phyloP scores from a whole-genome alignment of 2,797 vertebrate genomes.

The Jordanella pulchra region DNA sequence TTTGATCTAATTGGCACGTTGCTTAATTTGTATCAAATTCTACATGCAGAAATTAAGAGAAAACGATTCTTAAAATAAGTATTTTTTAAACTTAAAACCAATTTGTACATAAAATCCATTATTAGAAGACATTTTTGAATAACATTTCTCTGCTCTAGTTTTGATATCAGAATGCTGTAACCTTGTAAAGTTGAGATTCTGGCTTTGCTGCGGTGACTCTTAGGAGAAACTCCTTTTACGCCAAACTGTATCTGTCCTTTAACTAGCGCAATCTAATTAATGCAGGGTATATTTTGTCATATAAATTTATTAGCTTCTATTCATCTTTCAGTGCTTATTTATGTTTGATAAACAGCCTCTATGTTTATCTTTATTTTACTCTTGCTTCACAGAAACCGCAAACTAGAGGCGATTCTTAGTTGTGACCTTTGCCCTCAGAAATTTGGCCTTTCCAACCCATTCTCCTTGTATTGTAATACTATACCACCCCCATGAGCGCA shows the following conservation, averaged over 20 bases:
- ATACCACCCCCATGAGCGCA: conserved; percentile 55
- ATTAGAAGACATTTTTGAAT: conserved; percentile 83
- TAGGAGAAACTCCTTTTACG: not conserved
- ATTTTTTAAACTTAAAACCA: conserved; percentile 85
- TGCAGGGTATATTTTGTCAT: conserved; percentile 37
- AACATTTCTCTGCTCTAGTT: conserved; percentile 69
- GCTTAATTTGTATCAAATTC: conserved; percentile 80
- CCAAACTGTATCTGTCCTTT: too few relatives aligned
- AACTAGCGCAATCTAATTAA: conserved; percentile 2
- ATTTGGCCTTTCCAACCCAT: conserved; percentile 65
- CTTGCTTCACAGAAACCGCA: conserved; percentile 65
- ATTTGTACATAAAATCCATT: conserved; percentile 85
- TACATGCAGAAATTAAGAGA: conserved; percentile 68
- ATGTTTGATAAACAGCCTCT: conserved; percentile 44
- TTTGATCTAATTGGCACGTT: conserved; percentile 67
- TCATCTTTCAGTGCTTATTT: conserved; percentile 31
- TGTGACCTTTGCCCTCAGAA: conserved; percentile 72
- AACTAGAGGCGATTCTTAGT: conserved; percentile 73
- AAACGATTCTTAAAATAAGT: conserved; percentile 77
- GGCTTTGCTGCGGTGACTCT: conserved; percentile 80
- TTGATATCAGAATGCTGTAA: conserved; percentile 86
- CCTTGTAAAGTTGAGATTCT: conserved; percentile 82
- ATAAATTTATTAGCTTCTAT: conserved; percentile 40
- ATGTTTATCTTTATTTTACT: conserved; percentile 41
- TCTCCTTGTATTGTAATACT: conserved; percentile 61